phyloP scores from a whole-genome alignment of 2,113 vertebrate species.

The Thinocorus orbignyianus region DNA sequence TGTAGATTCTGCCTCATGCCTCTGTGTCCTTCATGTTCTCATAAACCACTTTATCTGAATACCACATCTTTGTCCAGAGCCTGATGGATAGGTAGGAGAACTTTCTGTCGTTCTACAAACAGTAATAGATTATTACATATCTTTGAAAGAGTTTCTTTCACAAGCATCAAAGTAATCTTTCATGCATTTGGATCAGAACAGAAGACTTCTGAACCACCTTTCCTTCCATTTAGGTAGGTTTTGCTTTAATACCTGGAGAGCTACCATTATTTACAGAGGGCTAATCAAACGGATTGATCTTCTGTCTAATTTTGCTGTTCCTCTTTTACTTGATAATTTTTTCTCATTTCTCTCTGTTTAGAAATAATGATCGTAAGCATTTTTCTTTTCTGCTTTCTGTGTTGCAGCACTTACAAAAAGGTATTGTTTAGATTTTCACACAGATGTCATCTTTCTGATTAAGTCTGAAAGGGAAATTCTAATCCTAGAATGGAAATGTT shows the following conservation, averaged over 20 bases:
- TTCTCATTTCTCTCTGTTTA: not conserved
- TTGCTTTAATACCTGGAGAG: not conserved
- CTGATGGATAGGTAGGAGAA: not conserved
- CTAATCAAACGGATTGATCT: not conserved
- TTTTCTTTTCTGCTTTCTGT: not conserved
- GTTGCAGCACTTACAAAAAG: not conserved
- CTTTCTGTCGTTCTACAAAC: not conserved
- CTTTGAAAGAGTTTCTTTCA: not conserved
- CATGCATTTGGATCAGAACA: not conserved
- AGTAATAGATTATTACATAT: not conserved
- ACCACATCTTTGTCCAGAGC: not conserved
- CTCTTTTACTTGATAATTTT: not conserved
- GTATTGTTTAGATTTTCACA: not conserved
- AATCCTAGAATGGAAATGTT: not conserved
- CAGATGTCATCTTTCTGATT: not conserved
- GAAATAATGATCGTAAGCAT: not conserved
- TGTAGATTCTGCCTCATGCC: not conserved
- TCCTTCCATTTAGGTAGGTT: not conserved
- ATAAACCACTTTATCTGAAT: not conserved
- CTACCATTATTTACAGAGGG: not conserved
- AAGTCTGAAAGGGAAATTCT: not conserved
- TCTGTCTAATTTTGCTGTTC: not conserved
- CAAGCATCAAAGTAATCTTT: not conserved
- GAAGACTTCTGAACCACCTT: not conserved
- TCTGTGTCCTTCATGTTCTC: not conserved